A percentile compares a stretch with the other conserved stretches of the same genome.
Conservation (phyloP, 2,113 vertebrate species). For the Urocitellus parryii region DNA sequence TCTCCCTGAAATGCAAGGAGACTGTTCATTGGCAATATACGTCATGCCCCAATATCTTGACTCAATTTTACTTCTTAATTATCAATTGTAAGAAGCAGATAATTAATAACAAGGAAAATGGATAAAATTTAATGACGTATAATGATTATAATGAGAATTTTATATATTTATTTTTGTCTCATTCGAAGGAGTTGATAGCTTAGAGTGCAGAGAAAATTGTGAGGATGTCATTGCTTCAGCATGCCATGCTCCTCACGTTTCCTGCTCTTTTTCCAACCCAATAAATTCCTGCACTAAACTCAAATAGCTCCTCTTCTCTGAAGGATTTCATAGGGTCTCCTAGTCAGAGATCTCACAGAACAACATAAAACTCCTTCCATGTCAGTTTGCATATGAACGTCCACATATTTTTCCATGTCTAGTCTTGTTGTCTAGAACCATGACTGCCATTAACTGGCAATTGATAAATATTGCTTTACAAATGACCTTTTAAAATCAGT, state of each 20-base stretch:
- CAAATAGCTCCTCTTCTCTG: background rate
- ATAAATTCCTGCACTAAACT: background rate
- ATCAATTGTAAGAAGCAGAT: slow-evolving; percentile 5
- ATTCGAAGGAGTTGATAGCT: background rate
- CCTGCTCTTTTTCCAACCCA: background rate
- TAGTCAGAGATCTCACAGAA: background rate
- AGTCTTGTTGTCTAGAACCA: slow-evolving; percentile 7
- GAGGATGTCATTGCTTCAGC: background rate
- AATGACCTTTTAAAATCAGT: slow-evolving; percentile 13
- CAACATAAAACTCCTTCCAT: background rate
- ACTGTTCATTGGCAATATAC: background rate
- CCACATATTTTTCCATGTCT: background rate
- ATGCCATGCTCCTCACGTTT: background rate
- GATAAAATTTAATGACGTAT: background rate
- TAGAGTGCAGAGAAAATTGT: background rate
- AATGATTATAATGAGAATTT: background rate
- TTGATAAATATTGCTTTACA: slow-evolving; percentile 26
- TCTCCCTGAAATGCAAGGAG: background rate
- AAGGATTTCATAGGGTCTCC: background rate
- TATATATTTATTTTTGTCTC: background rate
- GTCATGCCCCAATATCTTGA: background rate
- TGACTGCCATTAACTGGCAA: slow-evolving; percentile 27
- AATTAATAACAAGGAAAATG: background rate
- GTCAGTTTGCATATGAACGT: background rate
- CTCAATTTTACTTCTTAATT: background rate